Percentiles rank a stretch among this genome's conserved stretches.
Conservation (phyloP, 2,888 invertebrate genomes). For the Bellardia pandia region DNA sequence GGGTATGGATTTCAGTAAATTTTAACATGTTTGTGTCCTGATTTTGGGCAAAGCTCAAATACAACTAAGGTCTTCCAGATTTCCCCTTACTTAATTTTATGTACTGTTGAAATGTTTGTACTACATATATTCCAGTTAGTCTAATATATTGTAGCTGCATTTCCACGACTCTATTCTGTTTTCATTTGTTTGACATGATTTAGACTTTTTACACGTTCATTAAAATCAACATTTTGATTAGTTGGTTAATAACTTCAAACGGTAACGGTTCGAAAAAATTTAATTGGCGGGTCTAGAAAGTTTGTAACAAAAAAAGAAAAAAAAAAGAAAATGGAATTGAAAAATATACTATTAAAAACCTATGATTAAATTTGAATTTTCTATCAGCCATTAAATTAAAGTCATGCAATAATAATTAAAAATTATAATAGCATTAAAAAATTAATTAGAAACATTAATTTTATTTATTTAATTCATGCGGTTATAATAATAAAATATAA, state of each 20-base stretch:
- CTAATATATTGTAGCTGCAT: slow-evolving; percentile 1
- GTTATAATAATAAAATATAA: too few relatives aligned
- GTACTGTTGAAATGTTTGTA: slow-evolving; percentile 18
- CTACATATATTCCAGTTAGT: slow-evolving; percentile 22
- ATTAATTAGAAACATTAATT: not conserved
- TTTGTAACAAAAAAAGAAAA: not conserved
- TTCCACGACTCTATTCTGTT: slow-evolving; percentile 41
- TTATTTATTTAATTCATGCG: too few relatives aligned
- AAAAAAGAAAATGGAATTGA: slow-evolving; percentile 3
- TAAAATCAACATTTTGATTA: slow-evolving; percentile 64
- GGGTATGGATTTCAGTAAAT: too few relatives aligned
- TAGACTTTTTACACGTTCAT: slow-evolving; percentile 45
- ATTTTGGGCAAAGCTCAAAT: too few relatives aligned
- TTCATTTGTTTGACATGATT: slow-evolving; percentile 65
- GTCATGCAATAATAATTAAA: slow-evolving; percentile 1
- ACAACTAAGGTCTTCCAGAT: not conserved
- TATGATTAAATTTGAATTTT: slow-evolving; percentile 4
- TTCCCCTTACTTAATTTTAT: slow-evolving; percentile 4
- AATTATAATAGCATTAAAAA: not conserved
- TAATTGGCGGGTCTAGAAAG: slow-evolving; percentile 12
- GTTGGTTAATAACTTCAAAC: slow-evolving; percentile 64
- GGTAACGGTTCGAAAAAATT: slow-evolving; percentile 60
- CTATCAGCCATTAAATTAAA: not conserved
- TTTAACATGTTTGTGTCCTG: too few relatives aligned
- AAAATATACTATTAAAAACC: slow-evolving; percentile 23